Base-by-base conservation (phyloP, 2,888 invertebrate genomes). In the Coelinius sp. region DNA sequence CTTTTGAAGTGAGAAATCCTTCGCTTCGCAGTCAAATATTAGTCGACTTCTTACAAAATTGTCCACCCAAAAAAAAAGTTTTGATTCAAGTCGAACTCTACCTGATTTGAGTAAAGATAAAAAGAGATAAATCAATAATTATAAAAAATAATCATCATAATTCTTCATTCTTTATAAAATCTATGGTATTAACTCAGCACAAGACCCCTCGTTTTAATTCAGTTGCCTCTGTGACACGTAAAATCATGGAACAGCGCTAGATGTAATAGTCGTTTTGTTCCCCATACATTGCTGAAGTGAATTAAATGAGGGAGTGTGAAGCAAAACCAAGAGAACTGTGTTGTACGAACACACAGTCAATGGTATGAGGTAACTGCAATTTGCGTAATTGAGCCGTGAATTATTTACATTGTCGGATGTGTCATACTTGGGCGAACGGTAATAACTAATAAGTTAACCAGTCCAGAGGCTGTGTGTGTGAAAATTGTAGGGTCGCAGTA, bases 311-410 rank as follows among this genome's bases (percentile, higher is more conserved):
- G 14, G 59, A 25, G 70, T 52, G 56, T 31, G 67, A 38, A 66
- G 22, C 59, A 53, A 17, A 31, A 20, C 25, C 59, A 31, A 14
- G 35, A 12, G 44, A 59, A 27, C 35, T 53, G 35, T 59, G 66
- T 59, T 44, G 38, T 71, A 41, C 17, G n/a, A n/a, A n/a, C n/a
- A n/a, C n/a, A n/a, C 24, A 22, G 53, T 49, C 20, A 53, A 69
- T 76, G 78, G 77, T 71, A 59, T 59, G 59, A 31, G 59, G 76
- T 77, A 74, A 77, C 79, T 78, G 83, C 85, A 84, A 86, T 86
- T 86, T 86, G 83, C 84, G 85, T 86, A 86, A 86, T 87, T 86
- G 86, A 86, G 82, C 82, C 80, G 78, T 86, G 85, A 86, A 86
- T 87, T 87, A 86, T 86, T 86, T 84, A 86, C 85, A 83, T 80